Evolutionary conservation across 1,140 invertebrate species (phyloP).

Genomic region (Papilio xuthus): DNA sequence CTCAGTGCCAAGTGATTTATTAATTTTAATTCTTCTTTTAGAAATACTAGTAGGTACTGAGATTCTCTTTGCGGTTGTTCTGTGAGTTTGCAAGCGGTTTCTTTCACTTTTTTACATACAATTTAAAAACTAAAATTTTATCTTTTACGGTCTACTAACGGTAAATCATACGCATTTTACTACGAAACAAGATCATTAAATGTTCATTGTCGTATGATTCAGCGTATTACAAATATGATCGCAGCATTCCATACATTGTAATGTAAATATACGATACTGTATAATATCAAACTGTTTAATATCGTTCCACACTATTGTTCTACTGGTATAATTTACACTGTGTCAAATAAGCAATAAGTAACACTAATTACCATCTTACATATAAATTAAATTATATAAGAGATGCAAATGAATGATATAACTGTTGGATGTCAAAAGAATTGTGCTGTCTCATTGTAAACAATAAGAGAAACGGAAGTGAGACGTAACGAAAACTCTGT

Average conservation of each 20-base stretch:
- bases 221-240: neutral
- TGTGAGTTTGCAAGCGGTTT: too few relatives aligned
- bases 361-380: neutral
- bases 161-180: neutral
- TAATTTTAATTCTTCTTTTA: too few relatives aligned
- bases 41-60: too few relatives aligned
- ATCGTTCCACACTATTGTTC: neutral
- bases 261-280: neutral
- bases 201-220: neutral
- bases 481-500: neutral
- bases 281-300: neutral
- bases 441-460: neutral
- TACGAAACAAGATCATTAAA: neutral
- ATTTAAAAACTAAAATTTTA: too few relatives aligned
- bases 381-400: neutral
- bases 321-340: slow-evolving; percentile 3
- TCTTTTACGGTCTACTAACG: neutral
- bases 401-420: neutral
- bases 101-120: too few relatives aligned
- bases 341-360: neutral
- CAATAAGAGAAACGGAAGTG: neutral
- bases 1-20: too few relatives aligned
- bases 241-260: neutral
- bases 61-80: too few relatives aligned
- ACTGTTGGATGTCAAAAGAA: neutral